Base-by-base conservation (phyloP, 2,113 vertebrate genomes). In the Cranoglanis bouderius region DNA sequence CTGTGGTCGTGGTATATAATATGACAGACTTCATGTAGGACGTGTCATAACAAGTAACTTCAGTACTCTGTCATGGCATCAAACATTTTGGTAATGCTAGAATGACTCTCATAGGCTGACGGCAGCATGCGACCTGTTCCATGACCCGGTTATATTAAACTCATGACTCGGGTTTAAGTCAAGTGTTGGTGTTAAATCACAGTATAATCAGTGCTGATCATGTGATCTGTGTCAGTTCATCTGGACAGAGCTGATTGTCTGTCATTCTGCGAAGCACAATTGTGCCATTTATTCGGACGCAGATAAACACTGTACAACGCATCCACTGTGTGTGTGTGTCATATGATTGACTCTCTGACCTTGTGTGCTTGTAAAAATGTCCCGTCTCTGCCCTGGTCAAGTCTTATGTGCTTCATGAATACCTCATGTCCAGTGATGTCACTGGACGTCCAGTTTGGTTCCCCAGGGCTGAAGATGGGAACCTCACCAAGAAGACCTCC, bases 301-400 rank as follows among this genome's bases (percentile, higher is more conserved):
- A 75, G 38, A 43, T 26, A 14, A 43, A 12, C 72, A 72, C 46
- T 10, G 8, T 49, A 49, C 46, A 49, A 9, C 46, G 10, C 46
- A 49, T 49, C 46, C 46, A 49, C 46, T 49, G 40, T 43, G 19
- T 21, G 35, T 26, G 87, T 89, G 91, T 91, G 90, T 88, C 91
- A 35, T 93, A 94, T 94, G 93, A 95, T 93, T 93, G 91, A 93
- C 93, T 94, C 89, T 84, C 55, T 90, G 90, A 92, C 92, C 85
- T 85, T 63, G 61, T 80, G 78, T 85, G 85, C 53, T 75, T 74
- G 65, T 51, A 84, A 75, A 74, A 65, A 78, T 40, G 32, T 14
- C 65, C 59, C n/a, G 59, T 38, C 29, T n/a, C 67, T 63, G 67
- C 38, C 35, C 38, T 4, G 24, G 43, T 77, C 10, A 49, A 49